Conservation (phyloP, 2,888 invertebrate genomes). For the Subacronicta megacephala region DNA sequence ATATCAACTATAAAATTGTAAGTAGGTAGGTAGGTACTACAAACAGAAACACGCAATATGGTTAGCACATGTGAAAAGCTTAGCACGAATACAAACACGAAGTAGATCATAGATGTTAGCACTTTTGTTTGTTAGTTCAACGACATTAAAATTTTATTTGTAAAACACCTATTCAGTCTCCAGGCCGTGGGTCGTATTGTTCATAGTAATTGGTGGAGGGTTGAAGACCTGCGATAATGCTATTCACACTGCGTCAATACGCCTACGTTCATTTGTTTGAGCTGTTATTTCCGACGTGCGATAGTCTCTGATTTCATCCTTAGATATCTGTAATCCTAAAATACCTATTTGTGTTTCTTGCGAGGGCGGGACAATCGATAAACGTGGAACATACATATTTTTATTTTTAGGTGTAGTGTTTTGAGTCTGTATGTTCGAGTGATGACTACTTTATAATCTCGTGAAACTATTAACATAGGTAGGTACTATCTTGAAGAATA, state of each 20-base stretch:
- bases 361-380: slow-evolving; percentile 21
- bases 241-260: slow-evolving; percentile 47
- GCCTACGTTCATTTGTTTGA: slow-evolving; percentile 46
- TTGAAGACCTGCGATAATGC: slow-evolving; percentile 55
- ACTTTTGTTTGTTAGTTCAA: slow-evolving; percentile 60
- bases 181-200: slow-evolving; percentile 81
- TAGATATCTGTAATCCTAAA: slow-evolving; percentile 35
- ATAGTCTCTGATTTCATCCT: slow-evolving; percentile 40
- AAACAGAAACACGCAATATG: slow-evolving; percentile 24
- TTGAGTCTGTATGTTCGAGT: background rate
- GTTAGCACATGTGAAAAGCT: slow-evolving; percentile 42
- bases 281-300: slow-evolving; percentile 19
- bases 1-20: too few relatives aligned
- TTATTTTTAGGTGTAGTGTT: slow-evolving; percentile 1
- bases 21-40: too few relatives aligned
- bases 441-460: too few relatives aligned
- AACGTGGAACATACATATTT: slow-evolving; percentile 9
- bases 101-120: slow-evolving; percentile 16
- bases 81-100: slow-evolving; percentile 7
- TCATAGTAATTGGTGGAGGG: slow-evolving; percentile 60
- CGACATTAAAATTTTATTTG: slow-evolving; percentile 64
- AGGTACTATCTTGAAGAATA: too few relatives aligned
- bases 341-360: slow-evolving; percentile 36
- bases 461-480: too few relatives aligned
- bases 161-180: slow-evolving; percentile 54